phyloP scores from a whole-genome alignment of 2,888 invertebrate genomes.

The Melinopterus prodromus region DNA sequence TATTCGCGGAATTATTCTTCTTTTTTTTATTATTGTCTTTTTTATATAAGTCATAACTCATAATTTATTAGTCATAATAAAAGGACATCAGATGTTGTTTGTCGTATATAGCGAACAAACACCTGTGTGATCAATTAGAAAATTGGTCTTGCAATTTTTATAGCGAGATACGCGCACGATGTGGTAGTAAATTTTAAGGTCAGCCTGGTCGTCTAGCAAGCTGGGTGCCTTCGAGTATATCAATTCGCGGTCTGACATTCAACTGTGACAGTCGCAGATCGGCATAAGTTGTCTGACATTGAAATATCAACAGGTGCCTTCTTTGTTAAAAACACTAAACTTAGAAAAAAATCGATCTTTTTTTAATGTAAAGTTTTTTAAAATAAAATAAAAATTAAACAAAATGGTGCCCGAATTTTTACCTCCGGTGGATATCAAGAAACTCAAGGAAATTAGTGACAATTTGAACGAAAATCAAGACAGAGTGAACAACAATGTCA shows the following conservation, averaged over 20 bases:
- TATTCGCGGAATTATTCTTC: too few species aligned
- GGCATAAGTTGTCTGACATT: not conserved
- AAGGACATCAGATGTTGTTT: too few species aligned
- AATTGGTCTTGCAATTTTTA: not conserved
- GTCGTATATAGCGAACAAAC: too few species aligned
- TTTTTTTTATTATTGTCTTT: too few species aligned
- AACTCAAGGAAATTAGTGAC: constrained; percentile 5
- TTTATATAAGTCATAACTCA: too few species aligned
- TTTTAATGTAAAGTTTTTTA: not conserved
- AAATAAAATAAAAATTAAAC: not conserved
- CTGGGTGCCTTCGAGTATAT: not conserved
- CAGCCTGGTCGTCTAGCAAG: not conserved
- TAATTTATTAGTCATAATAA: too few species aligned
- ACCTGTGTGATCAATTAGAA: too few species aligned
- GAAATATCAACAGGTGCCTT: too few species aligned
- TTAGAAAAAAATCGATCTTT: too few species aligned
- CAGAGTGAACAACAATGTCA: constrained; percentile 52
- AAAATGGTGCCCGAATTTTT: not conserved
- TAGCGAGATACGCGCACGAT: not conserved
- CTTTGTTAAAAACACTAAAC: too few species aligned
- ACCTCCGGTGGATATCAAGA: not conserved
- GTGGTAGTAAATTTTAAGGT: not conserved
- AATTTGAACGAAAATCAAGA: constrained; percentile 7
- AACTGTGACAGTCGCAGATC: not conserved
- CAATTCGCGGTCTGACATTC: not conserved